Evolutionary conservation across 2,797 vertebrate species (phyloP), one percentile per base, ranked within the genome.

Genomic region (Sebastes steindachneri): DNA sequence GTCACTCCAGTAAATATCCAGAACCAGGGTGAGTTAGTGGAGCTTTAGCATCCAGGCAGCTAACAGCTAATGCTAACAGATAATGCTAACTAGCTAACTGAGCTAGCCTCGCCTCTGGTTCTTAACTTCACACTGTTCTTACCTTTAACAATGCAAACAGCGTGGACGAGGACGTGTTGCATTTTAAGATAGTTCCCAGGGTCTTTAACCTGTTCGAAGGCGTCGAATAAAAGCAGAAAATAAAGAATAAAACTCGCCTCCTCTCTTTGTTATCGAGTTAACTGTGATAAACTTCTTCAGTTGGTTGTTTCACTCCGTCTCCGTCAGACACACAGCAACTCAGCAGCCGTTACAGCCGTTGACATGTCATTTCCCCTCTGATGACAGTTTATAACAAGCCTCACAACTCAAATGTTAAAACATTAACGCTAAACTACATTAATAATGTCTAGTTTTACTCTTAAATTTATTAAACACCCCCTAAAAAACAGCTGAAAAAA

Each of bases 291-390:
- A 94, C 72, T 94, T 93, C 69, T 80, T 37, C 35, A 37, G 35
- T 37, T 37, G 35, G 35, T 37, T 37, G 87, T 37, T 23, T 76
- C 80, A 51, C 79, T 80, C 67, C 51, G 75, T 77, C 83, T 77
- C 75, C 82, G 65, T 64, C 69, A 55, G 37, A 8, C 35, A 45
- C 15, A 25, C 62, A 8, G 77, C 69, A 33, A 37, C 68, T 37
- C 35, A 37, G 10, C 66, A 29, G 79, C 68, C 79, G 77, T 37
- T 25, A 37, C 86, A 41, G 15, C 68, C 83, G 55, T 9, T 70
- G 91, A 86, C 90, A 92, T 88, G 89, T 90, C 93, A 93, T 73
- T 89, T 90, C 86, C 87, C 79, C 59, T 57, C 76, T 4, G 67
- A 2, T 65, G 82, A 54, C 83, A 82, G 75, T 26, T 72, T 68